Base-by-base conservation (phyloP, 2,113 vertebrate species). In the Pagrus major region DNA sequence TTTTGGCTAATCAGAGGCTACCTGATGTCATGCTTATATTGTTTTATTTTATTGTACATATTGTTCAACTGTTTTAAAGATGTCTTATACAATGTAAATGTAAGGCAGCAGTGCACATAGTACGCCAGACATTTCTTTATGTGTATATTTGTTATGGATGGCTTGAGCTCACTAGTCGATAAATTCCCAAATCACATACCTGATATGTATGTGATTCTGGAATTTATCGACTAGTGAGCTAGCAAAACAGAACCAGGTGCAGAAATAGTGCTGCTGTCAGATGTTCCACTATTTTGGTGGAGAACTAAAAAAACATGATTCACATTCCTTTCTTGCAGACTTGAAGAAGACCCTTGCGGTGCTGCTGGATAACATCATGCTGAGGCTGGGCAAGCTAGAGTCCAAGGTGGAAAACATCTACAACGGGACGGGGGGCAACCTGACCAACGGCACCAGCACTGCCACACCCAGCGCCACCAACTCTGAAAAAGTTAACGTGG, bases 331-430 rank as follows among this genome's bases (percentile, higher is more conserved):
- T 0, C 15, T 54, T 46, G 21, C 89, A 99, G 98, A 99, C 92
- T 91, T 99, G 92, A 99, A 99, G 94, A 99, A 99, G 93, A 99
- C 98, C 0, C 95, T 99, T 2, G 98, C 98, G 2, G 98, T 99
- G 64, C 93, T 99, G 66, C 87, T 99, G 92, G 98, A 99, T 89
- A 99, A 98, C 91, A 99, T 99, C 91, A 94, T 99, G 94, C 96
- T 97, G 79, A 95, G 98, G 76, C 97, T 99, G 64, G 97, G 97
- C 68, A 99, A 98, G 92, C 92, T 99, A 0, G 98, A 99, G 88
- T 96, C 97, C 6, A 99, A 97, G 92, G 97, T 99, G 91, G 98
- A 99, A 74, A 99, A 96, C 92, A 96, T 99, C 6, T 93, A 97
- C 87, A 99, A 99, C 18, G 96, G 96, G 85, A 97, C 97, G 0